Evolutionary conservation across 2,888 invertebrate species (phyloP).

Genomic region (Petrolisthes cinctipes): DNA sequence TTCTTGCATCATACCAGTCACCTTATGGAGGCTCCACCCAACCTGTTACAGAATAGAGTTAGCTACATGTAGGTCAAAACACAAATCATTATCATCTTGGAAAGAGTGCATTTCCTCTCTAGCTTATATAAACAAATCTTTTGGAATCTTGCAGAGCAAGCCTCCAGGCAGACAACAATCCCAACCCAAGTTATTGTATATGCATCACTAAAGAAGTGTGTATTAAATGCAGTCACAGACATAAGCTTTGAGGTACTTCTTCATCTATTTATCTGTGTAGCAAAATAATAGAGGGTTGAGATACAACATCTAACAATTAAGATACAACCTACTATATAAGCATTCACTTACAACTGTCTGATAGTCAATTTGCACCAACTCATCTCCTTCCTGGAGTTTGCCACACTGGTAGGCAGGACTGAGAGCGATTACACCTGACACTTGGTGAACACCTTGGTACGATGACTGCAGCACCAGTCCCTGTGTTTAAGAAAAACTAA

Average conservation of each 20-base stretch:
- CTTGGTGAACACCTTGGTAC: constrained; percentile 81
- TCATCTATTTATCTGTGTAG: not conserved
- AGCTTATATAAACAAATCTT: too few species aligned
- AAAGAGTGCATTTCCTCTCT: too few species aligned
- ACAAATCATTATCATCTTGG: not conserved
- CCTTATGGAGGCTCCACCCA: constrained; percentile 85
- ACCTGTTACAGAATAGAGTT: constrained; percentile 68
- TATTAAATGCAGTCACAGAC: not conserved
- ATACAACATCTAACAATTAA: too few species aligned
- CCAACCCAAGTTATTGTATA: too few species aligned
- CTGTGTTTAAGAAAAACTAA: constrained; percentile 27
- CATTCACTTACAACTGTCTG: constrained; percentile 72
- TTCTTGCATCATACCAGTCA: constrained; percentile 79
- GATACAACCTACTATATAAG: too few species aligned
- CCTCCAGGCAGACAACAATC: too few species aligned
- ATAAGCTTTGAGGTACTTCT: not conserved
- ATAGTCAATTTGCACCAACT: constrained; percentile 88
- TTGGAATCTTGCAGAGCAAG: too few species aligned
- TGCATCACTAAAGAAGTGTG: too few species aligned
- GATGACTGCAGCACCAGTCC: constrained; percentile 70
- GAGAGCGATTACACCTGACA: constrained; percentile 90
- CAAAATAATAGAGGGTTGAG: not conserved
- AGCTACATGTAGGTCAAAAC: not conserved
- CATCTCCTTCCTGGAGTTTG: constrained; percentile 94
- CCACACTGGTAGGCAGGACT: constrained; percentile 93